Evolutionary conservation across 2,797 vertebrate species (phyloP).

Genomic region (Myioborus miniatus): DNA sequence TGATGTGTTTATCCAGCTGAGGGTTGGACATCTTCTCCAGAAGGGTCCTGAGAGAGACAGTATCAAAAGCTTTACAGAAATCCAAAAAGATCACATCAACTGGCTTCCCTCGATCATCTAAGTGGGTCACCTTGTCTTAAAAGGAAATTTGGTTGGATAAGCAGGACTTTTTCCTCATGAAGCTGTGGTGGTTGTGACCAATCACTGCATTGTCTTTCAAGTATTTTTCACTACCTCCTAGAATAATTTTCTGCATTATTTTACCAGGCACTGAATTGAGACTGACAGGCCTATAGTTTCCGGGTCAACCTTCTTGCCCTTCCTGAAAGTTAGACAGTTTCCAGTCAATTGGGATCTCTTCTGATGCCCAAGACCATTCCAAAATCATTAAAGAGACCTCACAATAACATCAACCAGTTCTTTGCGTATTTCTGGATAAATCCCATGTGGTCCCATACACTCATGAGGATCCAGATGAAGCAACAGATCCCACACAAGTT

Average conservation of each 20-base stretch:
- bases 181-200: rapidly evolving
- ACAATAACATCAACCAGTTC: neutral
- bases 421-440: neutral
- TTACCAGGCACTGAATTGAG: neutral
- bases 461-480: neutral
- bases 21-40: neutral
- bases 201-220: neutral
- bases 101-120: neutral
- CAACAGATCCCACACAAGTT: neutral
- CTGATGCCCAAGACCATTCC: neutral
- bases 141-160: neutral
- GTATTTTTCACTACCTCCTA: neutral
- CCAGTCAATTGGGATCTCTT: neutral
- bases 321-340: neutral
- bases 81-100: neutral
- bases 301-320: neutral
- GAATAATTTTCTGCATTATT: neutral
- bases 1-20: neutral
- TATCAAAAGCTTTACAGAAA: neutral
- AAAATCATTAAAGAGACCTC: neutral
- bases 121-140: neutral
- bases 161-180: neutral
- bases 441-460: neutral
- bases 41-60: neutral
- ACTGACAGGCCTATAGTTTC: neutral